Conservation (phyloP, 1,140 invertebrate genomes). For the Papilio polytes region DNA sequence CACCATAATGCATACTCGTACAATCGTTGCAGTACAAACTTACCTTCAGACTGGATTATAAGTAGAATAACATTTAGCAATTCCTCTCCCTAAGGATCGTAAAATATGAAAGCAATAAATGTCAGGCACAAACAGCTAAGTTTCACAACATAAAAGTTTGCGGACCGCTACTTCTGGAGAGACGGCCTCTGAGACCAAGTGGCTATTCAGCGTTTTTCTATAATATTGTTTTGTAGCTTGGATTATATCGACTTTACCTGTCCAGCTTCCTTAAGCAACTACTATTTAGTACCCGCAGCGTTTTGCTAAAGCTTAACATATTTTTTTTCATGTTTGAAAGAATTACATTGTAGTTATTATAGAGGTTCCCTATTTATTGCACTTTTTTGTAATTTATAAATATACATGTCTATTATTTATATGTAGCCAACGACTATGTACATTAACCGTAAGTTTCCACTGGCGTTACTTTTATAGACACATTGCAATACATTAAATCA, state of each 20-base stretch:
- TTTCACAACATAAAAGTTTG: constrained; percentile 78
- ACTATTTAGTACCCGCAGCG: not conserved
- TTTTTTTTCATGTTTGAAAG: too few relatives aligned
- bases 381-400: too few relatives aligned
- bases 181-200: constrained; percentile 60
- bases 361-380: too few relatives aligned
- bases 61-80: constrained; percentile 60
- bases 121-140: constrained; percentile 76
- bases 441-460: too few relatives aligned
- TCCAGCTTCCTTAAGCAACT: not conserved
- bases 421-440: too few relatives aligned
- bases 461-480: too few relatives aligned
- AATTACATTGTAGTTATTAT: too few relatives aligned
- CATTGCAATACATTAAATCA: too few relatives aligned
- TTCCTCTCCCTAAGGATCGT: constrained; percentile 63
- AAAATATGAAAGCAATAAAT: constrained; percentile 80
- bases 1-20: not conserved
- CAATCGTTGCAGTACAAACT: constrained; percentile 37
- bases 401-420: too few relatives aligned
- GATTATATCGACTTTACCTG: constrained; percentile 36
- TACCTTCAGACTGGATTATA: constrained; percentile 52
- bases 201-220: constrained; percentile 74
- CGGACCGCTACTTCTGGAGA: constrained; percentile 50
- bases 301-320: too few relatives aligned
- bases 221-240: constrained; percentile 51